Base-by-base conservation (phyloP, 37 sponge, comb jelly and placozoan genomes). In the Corticium candelabrum region DNA sequence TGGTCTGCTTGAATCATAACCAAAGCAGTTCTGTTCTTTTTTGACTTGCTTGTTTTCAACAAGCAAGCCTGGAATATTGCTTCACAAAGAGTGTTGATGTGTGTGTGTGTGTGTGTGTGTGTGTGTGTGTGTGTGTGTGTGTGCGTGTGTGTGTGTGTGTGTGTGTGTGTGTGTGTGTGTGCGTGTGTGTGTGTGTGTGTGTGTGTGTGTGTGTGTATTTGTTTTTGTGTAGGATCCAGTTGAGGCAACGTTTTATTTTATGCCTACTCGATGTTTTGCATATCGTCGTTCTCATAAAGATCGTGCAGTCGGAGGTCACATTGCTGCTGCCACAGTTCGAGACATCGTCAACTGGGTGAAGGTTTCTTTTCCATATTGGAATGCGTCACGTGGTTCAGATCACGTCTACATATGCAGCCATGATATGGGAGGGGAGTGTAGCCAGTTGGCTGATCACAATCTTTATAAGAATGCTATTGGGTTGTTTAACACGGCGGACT, bases 341-440 rank as follows among this genome's bases (percentile, higher is more conserved):
- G 67, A 67, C 3, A 90, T 90, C 84, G 76, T 90, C 11, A 69
- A 77, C 0, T 50, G 83, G 2, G 37, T 90, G 35, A 79, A 57
- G 1, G 70, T 68, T 29, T 0, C 41, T 2, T 7, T 0, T 84
- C 87, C 87, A 37, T 84, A 77, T 67, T 90, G 90, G 90, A 90
- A 90, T 33, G 41, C 50, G 11, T 83, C 79, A 27, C 56, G 80
- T 31, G 90, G 90, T 21, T 39, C 70, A 3, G 85, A 90, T 41
- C 90, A 90, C 37, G 83, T 86, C 41, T 90, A 90, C 72, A 77
- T 90, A 2, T 90, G 90, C 81, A 86, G 84, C 31, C 87, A 90
- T 31, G 90, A 90, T 67, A 87, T 90, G 87, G 90, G 90, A 3
- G 79, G 87, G 0, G 76, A 77, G 27, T 43, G 86, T 39, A 71